phyloP scores from a whole-genome alignment of 2,888 invertebrate species.

The Sclerodermus sp. region DNA sequence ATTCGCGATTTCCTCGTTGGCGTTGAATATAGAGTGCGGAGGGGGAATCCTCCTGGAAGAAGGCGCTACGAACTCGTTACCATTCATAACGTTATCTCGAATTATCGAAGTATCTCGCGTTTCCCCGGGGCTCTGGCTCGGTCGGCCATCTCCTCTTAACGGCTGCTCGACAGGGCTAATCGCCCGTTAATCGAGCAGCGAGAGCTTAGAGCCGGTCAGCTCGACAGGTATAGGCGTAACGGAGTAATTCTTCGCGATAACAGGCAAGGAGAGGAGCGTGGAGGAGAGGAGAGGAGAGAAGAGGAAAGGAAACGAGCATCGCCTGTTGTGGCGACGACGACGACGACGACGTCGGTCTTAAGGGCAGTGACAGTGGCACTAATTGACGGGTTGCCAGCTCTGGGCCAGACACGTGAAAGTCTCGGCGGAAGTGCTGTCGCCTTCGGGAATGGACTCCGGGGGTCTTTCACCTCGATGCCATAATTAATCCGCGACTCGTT shows the following conservation, averaged over 20 bases:
- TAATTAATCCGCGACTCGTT: conserved; percentile 37
- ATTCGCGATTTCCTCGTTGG: no score
- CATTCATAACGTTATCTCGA: conserved; percentile 39
- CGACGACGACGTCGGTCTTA: conserved; percentile 17
- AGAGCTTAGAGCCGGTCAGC: conserved; percentile 21
- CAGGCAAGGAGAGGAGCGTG: conserved; percentile 28
- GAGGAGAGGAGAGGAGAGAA: no score
- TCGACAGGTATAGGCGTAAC: conserved; percentile 31
- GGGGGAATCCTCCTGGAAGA: neutral
- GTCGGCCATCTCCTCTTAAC: conserved; percentile 42
- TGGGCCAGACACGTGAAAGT: conserved; percentile 29
- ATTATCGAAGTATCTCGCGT: conserved; percentile 44
- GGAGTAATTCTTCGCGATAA: conserved; percentile 41
- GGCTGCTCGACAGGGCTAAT: conserved; percentile 46
- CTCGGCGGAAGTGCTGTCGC: conserved; percentile 33
- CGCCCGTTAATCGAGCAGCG: conserved; percentile 47
- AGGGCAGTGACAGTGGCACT: conserved; percentile 32
- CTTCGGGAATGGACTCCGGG: conserved; percentile 29
- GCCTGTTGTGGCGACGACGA: no score
- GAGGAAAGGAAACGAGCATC: no score
- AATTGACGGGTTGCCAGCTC: conserved; percentile 43
- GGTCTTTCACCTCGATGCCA: conserved; percentile 33
- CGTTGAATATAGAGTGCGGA: neutral
- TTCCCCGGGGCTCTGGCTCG: conserved; percentile 32
- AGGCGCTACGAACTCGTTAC: conserved; percentile 23